Percentiles rank a stretch among this genome's conserved stretches.
Evolutionary conservation across 2,888 invertebrate species (phyloP).

Genomic region (Diplolepis rosae): DNA sequence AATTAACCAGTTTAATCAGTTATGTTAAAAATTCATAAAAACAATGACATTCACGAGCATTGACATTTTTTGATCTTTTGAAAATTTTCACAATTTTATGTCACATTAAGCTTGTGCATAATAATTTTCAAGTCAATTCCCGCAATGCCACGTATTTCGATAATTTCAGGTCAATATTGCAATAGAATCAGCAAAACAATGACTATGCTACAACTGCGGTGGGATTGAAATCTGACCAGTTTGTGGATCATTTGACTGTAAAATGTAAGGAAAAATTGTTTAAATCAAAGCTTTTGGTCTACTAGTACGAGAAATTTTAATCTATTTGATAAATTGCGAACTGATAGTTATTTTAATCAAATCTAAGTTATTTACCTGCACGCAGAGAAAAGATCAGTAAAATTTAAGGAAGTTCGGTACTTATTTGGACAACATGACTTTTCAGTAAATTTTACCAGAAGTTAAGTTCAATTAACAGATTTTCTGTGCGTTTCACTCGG

Average conservation of each 20-base stretch:
- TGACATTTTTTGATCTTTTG: not conserved
- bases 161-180: conserved; percentile 26
- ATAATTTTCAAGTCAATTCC: conserved; percentile 18
- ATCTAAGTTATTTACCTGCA: too few relatives aligned
- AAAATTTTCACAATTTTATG: conserved; percentile 3
- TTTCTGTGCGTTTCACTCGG: too few relatives aligned
- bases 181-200: conserved; percentile 15
- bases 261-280: conserved; percentile 15
- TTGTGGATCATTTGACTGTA: conserved; percentile 9
- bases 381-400: too few relatives aligned
- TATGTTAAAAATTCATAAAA: not conserved
- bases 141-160: conserved; percentile 26
- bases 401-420: too few relatives aligned
- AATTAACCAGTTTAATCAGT: not conserved
- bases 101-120: not conserved
- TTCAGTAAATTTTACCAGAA: too few relatives aligned
- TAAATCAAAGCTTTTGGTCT: not conserved
- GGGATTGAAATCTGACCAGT: conserved; percentile 24
- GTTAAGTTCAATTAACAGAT: too few relatives aligned
- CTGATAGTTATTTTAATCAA: not conserved
- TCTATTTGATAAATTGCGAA: not conserved
- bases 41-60: not conserved
- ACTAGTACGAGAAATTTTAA: conserved; percentile 13
- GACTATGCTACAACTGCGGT: conserved; percentile 14
- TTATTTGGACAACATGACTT: too few relatives aligned